phyloP scores from a whole-genome alignment of 2,888 invertebrate genomes.

The Bellardia pandia region DNA sequence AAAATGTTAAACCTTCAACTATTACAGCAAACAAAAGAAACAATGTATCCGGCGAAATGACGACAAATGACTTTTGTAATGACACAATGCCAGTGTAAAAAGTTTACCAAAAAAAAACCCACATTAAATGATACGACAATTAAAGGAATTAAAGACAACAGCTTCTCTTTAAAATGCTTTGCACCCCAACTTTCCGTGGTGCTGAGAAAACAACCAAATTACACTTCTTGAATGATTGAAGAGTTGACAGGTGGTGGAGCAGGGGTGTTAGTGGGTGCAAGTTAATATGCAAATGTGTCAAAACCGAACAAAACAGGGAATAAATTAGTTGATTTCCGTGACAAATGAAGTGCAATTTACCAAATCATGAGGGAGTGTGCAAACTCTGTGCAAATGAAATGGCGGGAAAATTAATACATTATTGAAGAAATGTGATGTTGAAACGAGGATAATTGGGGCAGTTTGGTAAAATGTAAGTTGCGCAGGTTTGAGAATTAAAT shows the following conservation, averaged over 20 bases:
- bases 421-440: not conserved
- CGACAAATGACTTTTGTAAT: not conserved
- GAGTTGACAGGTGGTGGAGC: too few relatives aligned
- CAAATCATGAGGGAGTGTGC: constrained; percentile 53
- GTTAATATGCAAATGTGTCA: constrained; percentile 46
- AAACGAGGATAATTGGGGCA: not conserved
- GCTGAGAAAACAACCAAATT: not conserved
- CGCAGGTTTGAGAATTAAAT: too few relatives aligned
- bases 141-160: constrained; percentile 11
- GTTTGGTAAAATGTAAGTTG: not conserved
- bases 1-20: not conserved
- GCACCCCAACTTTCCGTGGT: not conserved
- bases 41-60: not conserved
- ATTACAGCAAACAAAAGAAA: constrained; percentile 8
- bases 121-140: constrained; percentile 31
- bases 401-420: not conserved
- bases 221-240: not conserved
- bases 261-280: constrained; percentile 5
- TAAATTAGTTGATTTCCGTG: constrained; percentile 54
- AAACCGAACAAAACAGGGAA: constrained; percentile 22
- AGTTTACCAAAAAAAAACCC: not conserved
- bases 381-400: constrained; percentile 9
- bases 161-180: not conserved
- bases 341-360: constrained; percentile 68
- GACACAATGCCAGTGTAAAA: not conserved